Percentiles rank a stretch among this genome's conserved stretches.
These are phyloP conservation scores for Nomada goodeniana DNA, from an alignment of 2,888 invertebrate species.

Conservation along the genomic window DNA sequence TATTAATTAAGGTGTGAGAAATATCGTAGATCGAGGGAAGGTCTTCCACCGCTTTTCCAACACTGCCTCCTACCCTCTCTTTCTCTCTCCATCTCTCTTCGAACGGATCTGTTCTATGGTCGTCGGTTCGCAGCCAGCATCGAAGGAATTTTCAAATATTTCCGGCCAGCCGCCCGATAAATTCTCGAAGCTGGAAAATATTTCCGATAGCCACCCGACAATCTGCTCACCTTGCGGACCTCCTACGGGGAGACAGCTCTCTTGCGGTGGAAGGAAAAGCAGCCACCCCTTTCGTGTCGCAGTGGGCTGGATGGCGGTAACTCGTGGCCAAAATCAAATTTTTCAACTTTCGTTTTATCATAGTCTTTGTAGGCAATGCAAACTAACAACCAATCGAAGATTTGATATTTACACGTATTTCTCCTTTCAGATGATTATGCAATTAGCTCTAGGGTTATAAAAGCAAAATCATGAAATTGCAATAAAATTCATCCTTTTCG, in stretches of 20 bases:
- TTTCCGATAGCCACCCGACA: conserved; percentile 78
- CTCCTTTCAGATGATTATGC: neutral
- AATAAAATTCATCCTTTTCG: no score
- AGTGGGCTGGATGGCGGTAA: no score
- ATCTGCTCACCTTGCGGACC: conserved; percentile 71
- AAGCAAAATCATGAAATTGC: no score
- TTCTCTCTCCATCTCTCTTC: conserved; percentile 29
- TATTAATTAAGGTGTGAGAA: conserved; percentile 74
- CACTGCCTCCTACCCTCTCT: neutral
- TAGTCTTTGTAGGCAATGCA: no score
- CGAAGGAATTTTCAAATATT: conserved; percentile 81
- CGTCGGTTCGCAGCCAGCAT: conserved; percentile 60
- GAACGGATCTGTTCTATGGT: conserved; percentile 40
- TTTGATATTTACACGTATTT: neutral
- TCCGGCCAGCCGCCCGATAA: conserved; percentile 79
- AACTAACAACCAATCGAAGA: no score
- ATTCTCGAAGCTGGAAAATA: conserved; percentile 80
- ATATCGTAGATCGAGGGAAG: conserved; percentile 61
- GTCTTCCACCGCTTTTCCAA: conserved; percentile 21
- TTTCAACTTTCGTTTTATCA: no score
- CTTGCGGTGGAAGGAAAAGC: conserved; percentile 29
- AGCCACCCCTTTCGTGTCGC: neutral
- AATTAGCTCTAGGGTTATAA: no score
- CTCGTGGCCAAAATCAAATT: no score
- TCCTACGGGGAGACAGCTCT: conserved; percentile 63